Evolutionary conservation across 2,888 invertebrate genomes (phyloP).

Genomic region (Cerceris rybyensis): DNA sequence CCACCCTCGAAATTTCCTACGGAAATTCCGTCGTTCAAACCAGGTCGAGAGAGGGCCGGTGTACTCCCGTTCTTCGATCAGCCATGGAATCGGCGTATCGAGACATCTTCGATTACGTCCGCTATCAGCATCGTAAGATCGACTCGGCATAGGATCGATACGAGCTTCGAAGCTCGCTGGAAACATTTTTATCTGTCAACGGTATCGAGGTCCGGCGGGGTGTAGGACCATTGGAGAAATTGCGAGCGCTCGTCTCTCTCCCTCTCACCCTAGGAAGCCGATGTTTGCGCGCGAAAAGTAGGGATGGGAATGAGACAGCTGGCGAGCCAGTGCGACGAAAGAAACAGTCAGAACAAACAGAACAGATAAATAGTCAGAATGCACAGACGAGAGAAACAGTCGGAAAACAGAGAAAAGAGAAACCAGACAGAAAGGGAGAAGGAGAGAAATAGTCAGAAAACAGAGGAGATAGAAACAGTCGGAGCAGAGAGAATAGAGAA

Average conservation of each 20-base stretch:
- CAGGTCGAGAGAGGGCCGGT: neutral
- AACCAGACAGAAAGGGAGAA: too few relatives aligned
- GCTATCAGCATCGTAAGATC: slow-evolving; percentile 25
- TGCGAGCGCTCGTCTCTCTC: slow-evolving; percentile 28
- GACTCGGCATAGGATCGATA: slow-evolving; percentile 40
- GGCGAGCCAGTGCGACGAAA: slow-evolving; percentile 24
- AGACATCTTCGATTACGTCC: slow-evolving; percentile 41
- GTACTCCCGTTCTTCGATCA: slow-evolving; percentile 9
- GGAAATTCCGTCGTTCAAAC: too few relatives aligned
- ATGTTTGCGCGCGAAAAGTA: slow-evolving; percentile 39
- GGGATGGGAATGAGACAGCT: slow-evolving; percentile 25
- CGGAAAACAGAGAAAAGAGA: too few relatives aligned
- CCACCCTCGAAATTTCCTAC: neutral
- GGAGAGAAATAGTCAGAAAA: too few relatives aligned
- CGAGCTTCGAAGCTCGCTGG: slow-evolving; percentile 11
- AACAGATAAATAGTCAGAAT: too few relatives aligned
- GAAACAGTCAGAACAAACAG: slow-evolving; percentile 7
- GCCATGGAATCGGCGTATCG: slow-evolving; percentile 31
- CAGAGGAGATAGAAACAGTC: too few relatives aligned
- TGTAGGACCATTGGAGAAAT: slow-evolving; percentile 47
- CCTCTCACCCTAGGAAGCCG: slow-evolving; percentile 24
- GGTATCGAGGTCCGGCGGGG: slow-evolving; percentile 33
- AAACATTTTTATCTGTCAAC: slow-evolving; percentile 59
- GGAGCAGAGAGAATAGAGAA: too few relatives aligned
- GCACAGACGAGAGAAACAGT: too few relatives aligned